Conservation (phyloP, 1,140 invertebrate species). For the Cryptotermes secundus region DNA sequence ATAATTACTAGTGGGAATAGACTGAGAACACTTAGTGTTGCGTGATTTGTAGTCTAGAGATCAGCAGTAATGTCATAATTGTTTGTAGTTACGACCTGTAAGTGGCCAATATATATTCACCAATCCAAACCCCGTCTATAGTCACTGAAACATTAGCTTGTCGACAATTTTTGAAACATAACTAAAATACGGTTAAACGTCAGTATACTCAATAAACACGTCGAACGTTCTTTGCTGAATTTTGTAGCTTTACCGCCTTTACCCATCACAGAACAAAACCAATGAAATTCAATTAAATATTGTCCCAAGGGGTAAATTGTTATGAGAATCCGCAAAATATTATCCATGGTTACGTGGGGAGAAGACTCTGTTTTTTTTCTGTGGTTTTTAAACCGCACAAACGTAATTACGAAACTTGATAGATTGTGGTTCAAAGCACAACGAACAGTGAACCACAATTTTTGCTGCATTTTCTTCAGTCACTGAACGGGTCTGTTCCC, state of each 20-base stretch:
- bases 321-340: background rate
- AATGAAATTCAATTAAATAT: slow-evolving; percentile 11
- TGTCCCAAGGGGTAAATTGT: background rate
- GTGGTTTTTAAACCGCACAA: background rate
- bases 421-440: slow-evolving; percentile 12
- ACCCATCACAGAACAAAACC: background rate
- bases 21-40: too few species aligned
- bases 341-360: background rate
- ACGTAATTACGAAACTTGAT: background rate
- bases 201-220: background rate
- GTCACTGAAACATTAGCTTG: too few species aligned
- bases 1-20: too few species aligned
- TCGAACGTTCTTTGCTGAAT: background rate
- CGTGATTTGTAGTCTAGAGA: too few species aligned
- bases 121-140: too few species aligned
- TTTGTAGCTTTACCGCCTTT: background rate
- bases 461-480: background rate
- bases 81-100: too few species aligned
- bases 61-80: too few species aligned
- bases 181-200: background rate
- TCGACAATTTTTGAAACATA: too few species aligned
- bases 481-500: background rate
- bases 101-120: too few species aligned
- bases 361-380: background rate
- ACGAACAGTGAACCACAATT: background rate